Base-by-base conservation (phyloP, 1,140 invertebrate genomes). In the Caenorhabditis briggsae region DNA sequence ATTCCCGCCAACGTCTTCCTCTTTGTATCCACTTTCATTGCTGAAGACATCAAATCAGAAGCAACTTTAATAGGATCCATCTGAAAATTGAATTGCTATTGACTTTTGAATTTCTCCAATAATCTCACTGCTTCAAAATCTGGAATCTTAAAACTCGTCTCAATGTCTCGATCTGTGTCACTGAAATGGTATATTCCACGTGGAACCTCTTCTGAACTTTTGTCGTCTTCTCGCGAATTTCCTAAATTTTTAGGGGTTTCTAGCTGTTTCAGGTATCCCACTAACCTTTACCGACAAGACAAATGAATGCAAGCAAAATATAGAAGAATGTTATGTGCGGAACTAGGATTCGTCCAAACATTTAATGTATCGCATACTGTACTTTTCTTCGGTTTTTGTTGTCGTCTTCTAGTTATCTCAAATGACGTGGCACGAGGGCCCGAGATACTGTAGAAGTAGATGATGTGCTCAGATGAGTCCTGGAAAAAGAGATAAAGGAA, bases 341-440 rank as follows among this genome's bases (percentile, higher is more conserved):
- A 78, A 78, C 70, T 50, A 12, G 18, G 50, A 78, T 78, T 78
- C 70, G 70, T 78, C 46, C 70, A n/a, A 78, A n/a, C 70, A 78
- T 78, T 78, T 78, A 78, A 78, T 78, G 70, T 50, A 78, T 78
- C 70, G 70, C 70, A 78, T 78, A 78, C 70, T 78, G 70, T 50
- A 50, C 7, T 50, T 53, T 50, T 25, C 23, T 25, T n/a, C 41
- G n/a, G 18, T 23, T 23, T 50, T 78, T 23, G 18, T 46, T 23
- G 16, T 12, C 16, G 23, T 23, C 8, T 78, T 43, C 9, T 12
- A 48, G 46, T 46, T 11, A 12, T 23, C 23, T n/a, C 46, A 6
- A n/a, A 23, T 78, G 70, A 25, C 43, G 70, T 48, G 70, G 70
- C 70, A 78, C 70, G 33, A 23, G 46, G 70, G 70, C 70, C 70